These are phyloP conservation scores for Lochmaea crataegi DNA, from an alignment of 2,888 invertebrate species.

Conservation along the genomic window DNA sequence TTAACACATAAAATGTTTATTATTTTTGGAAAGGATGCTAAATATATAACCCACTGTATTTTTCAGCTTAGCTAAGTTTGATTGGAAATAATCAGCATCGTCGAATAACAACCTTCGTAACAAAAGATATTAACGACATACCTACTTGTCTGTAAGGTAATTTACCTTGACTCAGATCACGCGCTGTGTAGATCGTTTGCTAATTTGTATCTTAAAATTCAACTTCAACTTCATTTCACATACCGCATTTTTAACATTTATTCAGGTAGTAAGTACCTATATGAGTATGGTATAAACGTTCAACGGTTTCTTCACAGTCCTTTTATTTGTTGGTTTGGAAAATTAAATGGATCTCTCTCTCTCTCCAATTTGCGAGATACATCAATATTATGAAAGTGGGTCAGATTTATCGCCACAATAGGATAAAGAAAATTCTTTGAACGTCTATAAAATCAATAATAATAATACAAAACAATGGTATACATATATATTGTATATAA, in stretches of 20 bases:
- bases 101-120: neutral
- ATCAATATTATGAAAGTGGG: neutral
- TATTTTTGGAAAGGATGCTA: neutral
- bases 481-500: too few relatives aligned
- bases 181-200: constrained; percentile 10
- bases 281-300: neutral
- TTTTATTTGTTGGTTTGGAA: neutral
- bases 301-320: neutral
- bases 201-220: constrained; percentile 10
- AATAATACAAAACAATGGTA: too few relatives aligned
- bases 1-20: neutral
- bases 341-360: neutral
- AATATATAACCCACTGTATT: neutral
- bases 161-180: constrained; percentile 18
- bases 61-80: neutral
- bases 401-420: too few relatives aligned
- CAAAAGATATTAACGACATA: neutral
- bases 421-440: too few relatives aligned
- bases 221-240: constrained; percentile 4
- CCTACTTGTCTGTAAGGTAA: neutral
- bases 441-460: too few relatives aligned
- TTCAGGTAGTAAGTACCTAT: neutral
- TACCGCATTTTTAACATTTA: constrained; percentile 4
- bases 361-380: neutral
- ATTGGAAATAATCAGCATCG: neutral